Evolutionary conservation across 1,140 invertebrate species (phyloP), one percentile per base, ranked within the genome.

Genomic region (Apolygus lucorum): DNA sequence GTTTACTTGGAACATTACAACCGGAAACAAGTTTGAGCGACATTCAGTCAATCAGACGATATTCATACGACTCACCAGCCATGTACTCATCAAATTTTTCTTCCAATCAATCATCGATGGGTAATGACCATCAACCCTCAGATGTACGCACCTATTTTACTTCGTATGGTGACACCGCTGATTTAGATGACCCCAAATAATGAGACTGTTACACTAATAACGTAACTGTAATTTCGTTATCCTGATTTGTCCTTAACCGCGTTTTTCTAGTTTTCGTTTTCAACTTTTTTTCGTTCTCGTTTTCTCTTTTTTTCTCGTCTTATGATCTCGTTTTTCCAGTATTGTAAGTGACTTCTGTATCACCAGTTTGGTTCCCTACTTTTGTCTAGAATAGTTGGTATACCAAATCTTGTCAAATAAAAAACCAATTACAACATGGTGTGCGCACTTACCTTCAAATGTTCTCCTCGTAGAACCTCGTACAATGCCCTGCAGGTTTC

Each of bases 251-350:
- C 34, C 34, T 49, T 49, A 49, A 49, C 34, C 34, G 34, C 34
- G 34, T 49, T 49, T 49, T 49, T 49, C 34, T 49, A 49, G 34
- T 49, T 49, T 49, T 49, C 34, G 34, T 49, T 49, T 49, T 49
- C 34, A 49, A 49, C 34, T 49, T 49, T 49, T 49, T 49, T 49
- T 49, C 34, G n/a, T n/a, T n/a, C n/a, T n/a, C n/a, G n/a, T n/a
- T n/a, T n/a, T n/a, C n/a, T n/a, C n/a, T n/a, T n/a, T 49, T 49
- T 49, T 49, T 49, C 34, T 49, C 34, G 34, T 49, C 8, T 49
- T 49, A 49, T 49, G 34, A 49, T 49, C 34, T 49, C 34, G 34
- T 49, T 49, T 49, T 49, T 49, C 34, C 34, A 49, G 34, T 49
- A 49, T 49, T 49, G 34, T 49, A 49, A 49, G 34, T 49, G 34